Percentiles rank a stretch among this genome's conserved stretches.
These are phyloP conservation scores for Oryzias woworae DNA, from an alignment of 2,113 vertebrate genomes.

Conservation along the genomic window DNA sequence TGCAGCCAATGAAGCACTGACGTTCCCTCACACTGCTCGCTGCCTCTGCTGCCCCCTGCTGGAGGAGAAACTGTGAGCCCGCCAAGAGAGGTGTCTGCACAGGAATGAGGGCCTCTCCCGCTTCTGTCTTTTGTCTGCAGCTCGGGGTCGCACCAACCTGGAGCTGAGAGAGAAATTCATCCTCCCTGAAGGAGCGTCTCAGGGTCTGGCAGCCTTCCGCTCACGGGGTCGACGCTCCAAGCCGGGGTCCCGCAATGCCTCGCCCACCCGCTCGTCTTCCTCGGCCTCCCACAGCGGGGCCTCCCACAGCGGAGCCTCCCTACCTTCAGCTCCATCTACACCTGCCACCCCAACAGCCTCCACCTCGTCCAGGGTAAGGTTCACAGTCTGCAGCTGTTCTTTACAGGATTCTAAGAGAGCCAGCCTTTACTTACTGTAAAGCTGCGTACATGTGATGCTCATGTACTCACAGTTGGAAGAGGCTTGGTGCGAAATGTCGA, in stretches of 20 bases:
- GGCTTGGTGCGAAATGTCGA: too few species aligned
- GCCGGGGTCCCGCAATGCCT: constrained; percentile 92
- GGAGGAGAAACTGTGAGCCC: constrained; percentile 17
- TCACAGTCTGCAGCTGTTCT: background rate
- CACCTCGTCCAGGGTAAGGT: constrained; percentile 87
- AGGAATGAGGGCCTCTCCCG: background rate
- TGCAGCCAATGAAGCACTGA: constrained; percentile 64
- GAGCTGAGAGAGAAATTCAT: constrained; percentile 98
- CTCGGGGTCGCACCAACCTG: constrained; percentile 95
- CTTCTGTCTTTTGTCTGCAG: constrained; percentile 64
- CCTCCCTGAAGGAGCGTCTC: constrained; percentile 90
- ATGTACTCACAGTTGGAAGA: too few species aligned
- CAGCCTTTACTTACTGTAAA: background rate
- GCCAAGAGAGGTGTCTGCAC: background rate
- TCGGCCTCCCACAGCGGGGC: constrained; percentile 96
- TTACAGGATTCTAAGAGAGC: background rate
- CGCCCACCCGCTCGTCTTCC: constrained; percentile 93
- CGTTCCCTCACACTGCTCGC: constrained; percentile 64
- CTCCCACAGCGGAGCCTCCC: constrained; percentile 91
- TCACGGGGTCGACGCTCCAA: constrained; percentile 93
- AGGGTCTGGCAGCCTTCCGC: constrained; percentile 92
- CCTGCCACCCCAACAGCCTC: constrained; percentile 91
- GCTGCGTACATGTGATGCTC: too few species aligned
- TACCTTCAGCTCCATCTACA: constrained; percentile 92
- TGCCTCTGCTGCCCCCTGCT: constrained; percentile 59